These are phyloP conservation scores for Pitta sordida DNA, from an alignment of 2,113 vertebrate genomes.

Conservation along the genomic window DNA sequence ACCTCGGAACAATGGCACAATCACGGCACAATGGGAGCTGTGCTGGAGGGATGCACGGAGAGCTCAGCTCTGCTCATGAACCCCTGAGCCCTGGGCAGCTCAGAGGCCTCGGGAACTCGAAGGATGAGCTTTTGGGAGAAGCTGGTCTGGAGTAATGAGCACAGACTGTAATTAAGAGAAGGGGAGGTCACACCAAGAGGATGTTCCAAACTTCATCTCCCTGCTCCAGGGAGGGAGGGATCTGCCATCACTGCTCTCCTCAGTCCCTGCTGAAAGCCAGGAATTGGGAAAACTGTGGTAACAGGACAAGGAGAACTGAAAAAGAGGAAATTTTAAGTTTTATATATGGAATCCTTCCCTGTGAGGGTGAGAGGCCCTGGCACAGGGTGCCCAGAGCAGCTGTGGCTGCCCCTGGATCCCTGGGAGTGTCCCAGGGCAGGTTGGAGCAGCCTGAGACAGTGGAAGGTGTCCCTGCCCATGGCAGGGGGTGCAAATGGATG, in stretches of 20 bases:
- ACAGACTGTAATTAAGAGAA: not conserved
- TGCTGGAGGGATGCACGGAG: not conserved
- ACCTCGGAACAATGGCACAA: conserved; percentile 29
- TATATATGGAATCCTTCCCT: not conserved
- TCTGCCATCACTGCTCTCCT: accelerated
- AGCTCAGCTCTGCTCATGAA: not conserved
- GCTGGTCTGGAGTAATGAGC: not conserved
- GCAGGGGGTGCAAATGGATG: not conserved
- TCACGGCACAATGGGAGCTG: not conserved
- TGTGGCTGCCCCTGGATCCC: not conserved
- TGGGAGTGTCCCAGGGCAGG: not conserved
- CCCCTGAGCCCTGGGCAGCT: not conserved
- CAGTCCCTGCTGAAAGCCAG: not conserved
- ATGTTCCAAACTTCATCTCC: not conserved
- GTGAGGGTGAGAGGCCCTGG: not conserved
- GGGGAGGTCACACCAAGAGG: not conserved
- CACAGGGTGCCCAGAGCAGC: not conserved
- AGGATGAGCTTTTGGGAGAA: not conserved
- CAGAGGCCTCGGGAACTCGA: not conserved
- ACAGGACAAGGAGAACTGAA: not conserved
- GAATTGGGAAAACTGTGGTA: not conserved
- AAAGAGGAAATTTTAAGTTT: not conserved
- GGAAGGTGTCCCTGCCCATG: not conserved
- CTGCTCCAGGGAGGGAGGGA: not conserved
- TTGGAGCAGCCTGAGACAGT: accelerated